These are phyloP conservation scores for Picathartes gymnocephalus DNA, from an alignment of 2,113 vertebrate species.

Conservation along the genomic window DNA sequence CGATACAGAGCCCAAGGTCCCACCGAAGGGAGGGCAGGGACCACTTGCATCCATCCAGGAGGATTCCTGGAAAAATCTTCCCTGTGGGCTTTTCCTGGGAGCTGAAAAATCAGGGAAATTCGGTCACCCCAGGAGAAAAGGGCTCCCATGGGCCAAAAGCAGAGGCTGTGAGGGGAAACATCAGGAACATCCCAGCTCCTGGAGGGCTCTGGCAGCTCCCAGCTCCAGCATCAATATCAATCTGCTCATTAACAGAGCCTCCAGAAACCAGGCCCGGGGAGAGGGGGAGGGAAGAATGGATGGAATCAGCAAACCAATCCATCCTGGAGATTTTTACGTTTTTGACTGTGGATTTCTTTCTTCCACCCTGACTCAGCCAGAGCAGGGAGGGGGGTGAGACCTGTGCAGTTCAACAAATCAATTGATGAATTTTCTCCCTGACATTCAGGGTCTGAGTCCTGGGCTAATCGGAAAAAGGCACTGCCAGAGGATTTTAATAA, in stretches of 20 bases:
- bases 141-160: background rate
- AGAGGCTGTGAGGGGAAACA: background rate
- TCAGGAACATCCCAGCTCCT: background rate
- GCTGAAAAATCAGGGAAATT: background rate
- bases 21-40: fast-evolving
- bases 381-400: background rate
- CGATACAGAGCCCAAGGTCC: fast-evolving
- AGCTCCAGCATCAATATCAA: conserved; percentile 34
- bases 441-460: conserved; percentile 1
- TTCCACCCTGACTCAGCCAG: background rate
- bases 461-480: background rate
- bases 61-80: background rate
- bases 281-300: background rate
- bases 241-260: background rate
- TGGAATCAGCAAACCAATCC: background rate
- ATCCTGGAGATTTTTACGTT: background rate
- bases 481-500: conserved; percentile 44
- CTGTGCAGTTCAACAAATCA: background rate
- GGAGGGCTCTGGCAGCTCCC: background rate
- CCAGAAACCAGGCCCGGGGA: background rate
- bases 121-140: background rate
- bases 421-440: conserved; percentile 13
- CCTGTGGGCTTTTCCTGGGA: background rate
- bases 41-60: fast-evolving
- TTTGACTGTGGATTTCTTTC: background rate